Evolutionary conservation across 2,888 invertebrate genomes (phyloP), one percentile per base, ranked within the genome.

Genomic region (Beris chalybata): DNA sequence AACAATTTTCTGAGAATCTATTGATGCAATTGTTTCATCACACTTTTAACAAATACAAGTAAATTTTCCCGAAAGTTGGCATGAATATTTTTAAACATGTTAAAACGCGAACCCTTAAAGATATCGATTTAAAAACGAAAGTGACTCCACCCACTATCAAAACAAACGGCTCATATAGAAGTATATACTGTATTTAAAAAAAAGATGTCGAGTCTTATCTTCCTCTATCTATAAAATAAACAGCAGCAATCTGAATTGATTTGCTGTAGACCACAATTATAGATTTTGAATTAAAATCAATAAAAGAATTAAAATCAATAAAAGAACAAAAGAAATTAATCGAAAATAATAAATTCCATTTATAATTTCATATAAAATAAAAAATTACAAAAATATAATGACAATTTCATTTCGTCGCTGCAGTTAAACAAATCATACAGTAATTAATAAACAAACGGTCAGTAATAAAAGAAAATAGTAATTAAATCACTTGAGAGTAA

Each of bases 301-400:
- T 9, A 38, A 38, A 58, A 22, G 45, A 47, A 11, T n/a, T n/a
- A n/a, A 32, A 32, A 32, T 32, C 5, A 38, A 38, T 9, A 38
- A 38, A 58, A 22, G 45, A 47, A 11, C 22, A 61, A 61, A 61
- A 61, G 48, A 61, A 50, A 0, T 15, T 22, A 12, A 22, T 38
- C 43, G 12, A 12, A 59, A 48, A 52, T 52, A 61, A 50, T 15
- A 47, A 61, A 22, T 38, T 52, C 50, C 31, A 38, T 52, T 50
- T 61, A 61, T 61, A 61, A 61, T 61, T 61, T 52, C 52, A 61
- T 61, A 59, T 45, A 61, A 61, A 61, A 61, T 50, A 52, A 50
- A 31, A 52, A 43, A 61, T 50, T 52, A 47, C 11, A 32, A 30
- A 30, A n/a, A 48, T 53, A 30, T 38, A 38, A 7, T 38, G 5